Evolutionary conservation across 2,797 vertebrate genomes (phyloP), one percentile per base, ranked within the genome.

Genomic region (Prionace glauca): DNA sequence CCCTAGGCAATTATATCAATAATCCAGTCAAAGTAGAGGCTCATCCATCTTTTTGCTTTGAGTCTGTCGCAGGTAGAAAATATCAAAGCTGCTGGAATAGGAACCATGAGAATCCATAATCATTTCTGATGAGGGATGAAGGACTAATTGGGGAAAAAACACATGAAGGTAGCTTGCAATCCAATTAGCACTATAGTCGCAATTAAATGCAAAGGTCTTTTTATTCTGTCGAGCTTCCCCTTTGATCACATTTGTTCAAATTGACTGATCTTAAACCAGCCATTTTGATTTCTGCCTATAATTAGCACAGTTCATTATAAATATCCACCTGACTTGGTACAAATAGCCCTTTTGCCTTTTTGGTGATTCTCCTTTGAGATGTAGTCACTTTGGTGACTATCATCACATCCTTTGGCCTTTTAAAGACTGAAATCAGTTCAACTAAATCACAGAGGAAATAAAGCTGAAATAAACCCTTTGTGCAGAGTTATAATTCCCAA

Each of bases 181-280:
- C 97, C 97, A 98, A 98, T 98, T 98, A 98, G 97, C 97, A 97
- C 97, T 98, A 98, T 97, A 97, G 97, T 79, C 97, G 97, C 97
- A 98, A 98, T 98, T 98, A 98, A 97, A 97, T 96, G 96, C 96
- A 95, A 96, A 97, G 96, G 97, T 97, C 97, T 97, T 97, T 96
- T 97, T 97, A 97, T 97, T 98, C 97, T 97, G 96, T 96, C 96
- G 97, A 98, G 97, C 97, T 96, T 96, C 10, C 95, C 96, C 97
- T 98, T 98, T 98, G 98, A 98, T 98, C 97, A 97, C 96, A 96
- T 96, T 92, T 97, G 96, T 97, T 97, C 97, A 97, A 98, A 97
- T 96, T 97, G 97, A 97, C 97, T 96, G 97, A 97, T 97, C 97
- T 97, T 97, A 97, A 97, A 98, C 97, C 97, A 96, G 96, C 11